Evolutionary conservation across 2,797 vertebrate species (phyloP), one percentile per base, ranked within the genome.

Genomic region (Periparus ater): DNA sequence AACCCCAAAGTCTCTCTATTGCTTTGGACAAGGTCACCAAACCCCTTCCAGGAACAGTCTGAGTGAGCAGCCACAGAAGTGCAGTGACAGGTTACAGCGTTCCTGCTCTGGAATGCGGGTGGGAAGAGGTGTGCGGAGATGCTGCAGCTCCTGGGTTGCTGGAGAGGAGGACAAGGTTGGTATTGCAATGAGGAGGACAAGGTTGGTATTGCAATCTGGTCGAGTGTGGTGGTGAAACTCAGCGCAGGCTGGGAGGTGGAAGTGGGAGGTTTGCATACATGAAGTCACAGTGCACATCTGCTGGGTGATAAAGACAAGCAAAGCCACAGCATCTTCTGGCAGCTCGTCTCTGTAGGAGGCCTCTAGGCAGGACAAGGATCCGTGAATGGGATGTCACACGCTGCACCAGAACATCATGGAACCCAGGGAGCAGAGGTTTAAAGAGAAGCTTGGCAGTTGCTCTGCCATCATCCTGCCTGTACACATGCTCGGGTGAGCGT

Each of bases 231-330:
- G 89, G 85, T 45, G 8, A 50, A 88, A 42, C 54, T 66, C 47
- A 38, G 91, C 0, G 1, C 79, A 34, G 91, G 62, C 72, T 34
- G 72, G 65, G 70, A 80, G 90, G 34, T 55, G 85, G 2, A 22
- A 50, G 70, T 19, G 80, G 79, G 15, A 77, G n/a, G 36, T 63
- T 91, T 89, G 95, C 89, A 92, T 94, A 73, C 74, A 0, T 6
- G 71, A 55, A 90, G 85, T 96, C 96, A 97, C 96, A 97, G 96
- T 96, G 96, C 80, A 65, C 83, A 76, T 73, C 73, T 86, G 70
- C 85, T 42, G 88, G 85, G 32, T 66, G 85, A 62, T 2, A 36
- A 6, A 62, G 92, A 80, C 95, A 81, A 89, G 76, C 81, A 91
- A 23, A 86, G 74, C 79, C 95, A 53, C 66, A 5, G 45, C 8